phyloP scores from a whole-genome alignment of 2,888 invertebrate genomes.

The Ectemnius lituratus region DNA sequence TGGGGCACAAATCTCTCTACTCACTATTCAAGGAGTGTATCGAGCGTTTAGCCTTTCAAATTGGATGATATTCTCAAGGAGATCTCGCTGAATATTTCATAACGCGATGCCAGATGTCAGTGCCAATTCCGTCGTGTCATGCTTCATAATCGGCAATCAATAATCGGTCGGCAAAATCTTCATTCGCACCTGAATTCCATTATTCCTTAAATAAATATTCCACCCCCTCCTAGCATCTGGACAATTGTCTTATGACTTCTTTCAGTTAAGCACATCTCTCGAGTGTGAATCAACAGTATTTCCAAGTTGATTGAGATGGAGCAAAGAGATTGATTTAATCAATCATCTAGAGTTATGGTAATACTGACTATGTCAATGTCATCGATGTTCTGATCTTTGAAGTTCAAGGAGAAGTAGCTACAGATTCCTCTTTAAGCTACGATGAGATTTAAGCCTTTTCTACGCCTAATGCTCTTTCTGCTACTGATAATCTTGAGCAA shows the following conservation, averaged over 20 bases:
- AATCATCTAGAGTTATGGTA: background rate
- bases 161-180: background rate
- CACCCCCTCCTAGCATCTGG: no score
- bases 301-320: no score
- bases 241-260: no score
- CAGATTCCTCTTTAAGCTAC: no score
- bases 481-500: no score
- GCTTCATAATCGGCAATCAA: conserved; percentile 2
- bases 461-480: no score
- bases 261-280: no score
- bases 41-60: conserved; percentile 56
- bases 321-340: background rate
- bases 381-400: background rate
- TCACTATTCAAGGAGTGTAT: conserved; percentile 35
- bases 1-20: background rate
- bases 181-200: no score
- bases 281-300: no score
- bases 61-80: conserved; percentile 64
- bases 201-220: no score
- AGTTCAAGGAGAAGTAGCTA: background rate
- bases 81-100: conserved; percentile 63
- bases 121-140: conserved; percentile 24
- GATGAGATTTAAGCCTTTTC: no score
- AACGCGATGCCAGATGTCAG: conserved; percentile 45
- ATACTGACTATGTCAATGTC: background rate